Evolutionary conservation across 2,113 vertebrate species (phyloP), one percentile per base, ranked within the genome.

Genomic region (Oncorhynchus keta): DNA sequence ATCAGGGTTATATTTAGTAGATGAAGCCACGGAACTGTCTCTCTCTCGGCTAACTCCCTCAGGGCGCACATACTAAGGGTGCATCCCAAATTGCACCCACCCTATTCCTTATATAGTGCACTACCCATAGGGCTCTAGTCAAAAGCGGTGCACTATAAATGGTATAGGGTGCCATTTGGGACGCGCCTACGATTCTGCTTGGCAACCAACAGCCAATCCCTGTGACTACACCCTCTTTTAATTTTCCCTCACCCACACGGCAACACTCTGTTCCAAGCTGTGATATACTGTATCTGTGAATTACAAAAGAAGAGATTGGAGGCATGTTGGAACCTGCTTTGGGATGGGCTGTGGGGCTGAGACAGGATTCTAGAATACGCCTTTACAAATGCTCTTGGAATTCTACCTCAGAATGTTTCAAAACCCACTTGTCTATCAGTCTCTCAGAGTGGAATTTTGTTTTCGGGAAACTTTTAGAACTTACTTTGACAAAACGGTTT

Each of bases 231-330:
- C 73, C 65, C 39, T 11, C 39, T 81, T 83, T 83, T 83, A 70
- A 86, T 88, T 85, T 84, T 81, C 79, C 13, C 71, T 79, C 84
- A 78, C 87, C 79, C 48, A 49, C 48, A 39, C 69, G 65, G 88
- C 82, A 64, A 86, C 76, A 1, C 3, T 0, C 6, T 3, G n/a
- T 83, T 81, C 84, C 83, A 84, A 75, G 48, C 7, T 61, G 59
- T 80, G 87, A 87, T 85, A 85, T 20, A 57, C 39, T 45, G 59
- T 82, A 82, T 82, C 79, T 74, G 66, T 32, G 72, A 9, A 4
- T 3, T 75, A 35, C 68, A 72, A 48, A 66, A 2, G 51, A 18
- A 5, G 26, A 72, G 67, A 32, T 9, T 30, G 59, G 11, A 32
- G 73, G 45, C 85, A 18, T 65, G 89, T 87, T 68, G 11, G 0